These are phyloP conservation scores for Calonectris borealis DNA, from an alignment of 2,113 vertebrate genomes.

Conservation along the genomic window DNA sequence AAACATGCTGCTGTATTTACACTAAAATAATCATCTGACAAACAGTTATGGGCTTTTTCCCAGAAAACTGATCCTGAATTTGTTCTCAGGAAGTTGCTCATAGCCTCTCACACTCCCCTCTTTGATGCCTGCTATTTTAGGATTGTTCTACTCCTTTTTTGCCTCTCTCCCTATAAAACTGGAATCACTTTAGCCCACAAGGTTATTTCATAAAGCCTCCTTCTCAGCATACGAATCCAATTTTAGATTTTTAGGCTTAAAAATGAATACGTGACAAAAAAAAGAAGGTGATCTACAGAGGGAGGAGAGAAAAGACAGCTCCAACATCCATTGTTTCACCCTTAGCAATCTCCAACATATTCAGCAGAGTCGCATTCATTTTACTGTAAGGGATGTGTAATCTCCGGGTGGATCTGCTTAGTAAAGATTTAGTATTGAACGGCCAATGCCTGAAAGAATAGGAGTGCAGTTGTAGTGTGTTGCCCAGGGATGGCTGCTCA, in stretches of 20 bases:
- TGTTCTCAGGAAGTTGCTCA: conserved; percentile 34
- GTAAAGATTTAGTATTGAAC: neutral
- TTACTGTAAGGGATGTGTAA: neutral
- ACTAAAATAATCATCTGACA: conserved; percentile 1
- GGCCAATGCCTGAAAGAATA: neutral
- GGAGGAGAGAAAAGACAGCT: neutral
- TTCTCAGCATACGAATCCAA: neutral
- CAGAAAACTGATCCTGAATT: conserved; percentile 19
- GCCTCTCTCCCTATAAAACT: conserved; percentile 14
- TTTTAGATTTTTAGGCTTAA: conserved; percentile 29
- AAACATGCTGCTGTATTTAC: conserved; percentile 15
- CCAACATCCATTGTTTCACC: neutral
- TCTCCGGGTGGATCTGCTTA: neutral
- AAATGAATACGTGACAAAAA: neutral
- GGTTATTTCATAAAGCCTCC: neutral
- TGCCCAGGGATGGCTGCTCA: neutral
- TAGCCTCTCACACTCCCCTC: neutral
- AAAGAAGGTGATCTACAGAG: neutral
- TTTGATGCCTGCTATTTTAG: conserved; percentile 48
- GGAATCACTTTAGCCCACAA: neutral
- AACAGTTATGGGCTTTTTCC: neutral
- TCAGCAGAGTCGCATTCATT: neutral
- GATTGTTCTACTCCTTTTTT: neutral
- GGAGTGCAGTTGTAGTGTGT: neutral
- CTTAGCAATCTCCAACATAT: neutral